Base-by-base conservation (phyloP, 2,797 vertebrate genomes). In the Mareca strepera region DNA sequence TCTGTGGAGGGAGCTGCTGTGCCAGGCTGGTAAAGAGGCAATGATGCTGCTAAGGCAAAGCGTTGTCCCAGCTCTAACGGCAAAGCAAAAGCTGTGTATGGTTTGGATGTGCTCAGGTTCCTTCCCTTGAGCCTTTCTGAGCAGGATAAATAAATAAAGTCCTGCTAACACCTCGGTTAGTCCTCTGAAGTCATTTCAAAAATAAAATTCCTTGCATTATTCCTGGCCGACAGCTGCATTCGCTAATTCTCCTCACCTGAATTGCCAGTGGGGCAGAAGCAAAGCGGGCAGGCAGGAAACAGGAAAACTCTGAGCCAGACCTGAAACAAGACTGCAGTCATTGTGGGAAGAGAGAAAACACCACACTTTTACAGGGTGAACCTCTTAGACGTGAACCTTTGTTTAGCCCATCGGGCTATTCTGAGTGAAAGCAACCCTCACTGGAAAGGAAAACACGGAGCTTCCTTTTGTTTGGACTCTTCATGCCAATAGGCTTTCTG, bases 61-160 rank as follows among this genome's bases (percentile, higher is more conserved):
- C 11, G 17, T 26, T 11, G 14, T 22, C 72, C 7, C 39, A 59
- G 31, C 62, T 43, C 31, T 5, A 21, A 31, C 0, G 33, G 39
- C 68, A 66, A 60, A 43, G 22, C 15, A 43, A 79, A 64, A 87
- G 22, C n/a, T 4, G 0, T 0, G 0, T 16, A 1, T 58, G 8
- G 14, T 43, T 41, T n/a, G 14, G 37, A 59, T 31, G 14, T 1
- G 0, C 39, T 37, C 43, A 29, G 26, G 56, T n/a, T 37, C 43
- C 33, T 73, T 29, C 31, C 39, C 23, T 25, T 17, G 33, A 69
- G 41, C 68, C 92, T 59, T 60, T 50, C 37, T 81, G 13, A 87
- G 90, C 58, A 59, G 41, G 39, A 70, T 56, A 84, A 93, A 94
- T 69, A 82, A 68, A 86, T 52, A 82, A 60, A 86, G 21, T 3